These are phyloP conservation scores for Xestia c-nigrum DNA, from an alignment of 2,888 invertebrate genomes.

Conservation along the genomic window DNA sequence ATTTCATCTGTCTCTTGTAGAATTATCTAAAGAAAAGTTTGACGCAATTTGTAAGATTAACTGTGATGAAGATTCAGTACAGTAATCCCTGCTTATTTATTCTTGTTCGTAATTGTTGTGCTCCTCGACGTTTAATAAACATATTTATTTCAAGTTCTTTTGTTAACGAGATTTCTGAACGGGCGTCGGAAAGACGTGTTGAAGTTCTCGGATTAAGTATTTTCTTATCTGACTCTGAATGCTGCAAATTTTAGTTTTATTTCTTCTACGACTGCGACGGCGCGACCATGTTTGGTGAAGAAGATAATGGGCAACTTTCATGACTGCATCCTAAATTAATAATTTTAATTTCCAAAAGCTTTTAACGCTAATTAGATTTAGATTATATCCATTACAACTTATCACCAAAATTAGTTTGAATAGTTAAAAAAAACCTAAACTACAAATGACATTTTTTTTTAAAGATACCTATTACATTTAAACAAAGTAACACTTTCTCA, in stretches of 20 bases:
- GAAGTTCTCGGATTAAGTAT: slow-evolving; percentile 38
- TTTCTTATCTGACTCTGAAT: slow-evolving; percentile 27
- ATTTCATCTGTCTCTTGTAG: slow-evolving; percentile 13
- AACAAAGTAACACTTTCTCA: not conserved
- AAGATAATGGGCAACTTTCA: not conserved
- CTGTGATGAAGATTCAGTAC: slow-evolving; percentile 42
- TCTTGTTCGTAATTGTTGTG: slow-evolving; percentile 43
- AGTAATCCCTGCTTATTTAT: slow-evolving; percentile 51
- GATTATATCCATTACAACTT: not conserved
- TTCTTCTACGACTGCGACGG: not conserved
- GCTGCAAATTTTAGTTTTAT: slow-evolving; percentile 18
- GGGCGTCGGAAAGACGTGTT: not conserved
- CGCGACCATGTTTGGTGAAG: not conserved
- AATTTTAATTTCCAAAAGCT: not conserved
- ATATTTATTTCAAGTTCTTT: slow-evolving; percentile 52
- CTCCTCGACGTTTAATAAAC: slow-evolving; percentile 36
- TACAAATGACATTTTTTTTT: not conserved
- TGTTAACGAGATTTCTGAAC: slow-evolving; percentile 20
- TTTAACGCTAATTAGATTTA: no score
- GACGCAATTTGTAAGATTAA: slow-evolving; percentile 53
- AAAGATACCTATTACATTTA: not conserved
- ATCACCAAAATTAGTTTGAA: not conserved
- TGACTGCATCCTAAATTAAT: not conserved
- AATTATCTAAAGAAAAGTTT: slow-evolving; percentile 41
- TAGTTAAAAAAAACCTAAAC: not conserved